These are phyloP conservation scores for Lepidurus apus DNA, from an alignment of 1,140 invertebrate genomes.

Conservation along the genomic window DNA sequence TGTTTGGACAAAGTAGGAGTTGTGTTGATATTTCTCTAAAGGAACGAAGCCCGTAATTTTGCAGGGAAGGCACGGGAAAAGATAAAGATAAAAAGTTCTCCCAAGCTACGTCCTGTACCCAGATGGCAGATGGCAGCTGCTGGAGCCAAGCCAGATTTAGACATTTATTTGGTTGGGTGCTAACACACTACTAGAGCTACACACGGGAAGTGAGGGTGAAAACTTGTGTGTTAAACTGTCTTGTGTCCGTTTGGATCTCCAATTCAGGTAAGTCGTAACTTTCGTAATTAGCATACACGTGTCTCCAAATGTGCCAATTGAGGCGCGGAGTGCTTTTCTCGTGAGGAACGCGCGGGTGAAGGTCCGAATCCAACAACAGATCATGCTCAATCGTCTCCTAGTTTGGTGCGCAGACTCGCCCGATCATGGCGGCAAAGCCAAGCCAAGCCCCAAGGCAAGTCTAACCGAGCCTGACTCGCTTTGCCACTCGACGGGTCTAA, in stretches of 20 bases:
- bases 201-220: conserved; percentile 21
- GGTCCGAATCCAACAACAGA: conserved; percentile 14
- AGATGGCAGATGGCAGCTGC: conserved; percentile 20
- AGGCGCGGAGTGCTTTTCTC: background rate
- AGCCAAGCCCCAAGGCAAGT: background rate
- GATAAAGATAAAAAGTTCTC: background rate
- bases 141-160: conserved; percentile 21
- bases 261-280: conserved; percentile 10
- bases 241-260: background rate
- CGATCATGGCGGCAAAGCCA: conserved; percentile 18
- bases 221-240: conserved; percentile 1
- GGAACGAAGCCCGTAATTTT: background rate
- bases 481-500: background rate
- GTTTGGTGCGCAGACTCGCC: conserved; percentile 20
- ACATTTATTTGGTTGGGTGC: conserved; percentile 21
- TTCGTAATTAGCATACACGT: background rate
- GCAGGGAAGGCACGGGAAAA: background rate
- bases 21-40: background rate
- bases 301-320: conserved; percentile 6
- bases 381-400: conserved; percentile 13
- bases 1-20: background rate
- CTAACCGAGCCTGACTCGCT: background rate
- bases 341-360: conserved; percentile 16
- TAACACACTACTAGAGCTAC: conserved; percentile 12
- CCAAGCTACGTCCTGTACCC: conserved; percentile 1